Evolutionary conservation across 2,888 invertebrate genomes (phyloP).

Genomic region (Campoplex nolae): DNA sequence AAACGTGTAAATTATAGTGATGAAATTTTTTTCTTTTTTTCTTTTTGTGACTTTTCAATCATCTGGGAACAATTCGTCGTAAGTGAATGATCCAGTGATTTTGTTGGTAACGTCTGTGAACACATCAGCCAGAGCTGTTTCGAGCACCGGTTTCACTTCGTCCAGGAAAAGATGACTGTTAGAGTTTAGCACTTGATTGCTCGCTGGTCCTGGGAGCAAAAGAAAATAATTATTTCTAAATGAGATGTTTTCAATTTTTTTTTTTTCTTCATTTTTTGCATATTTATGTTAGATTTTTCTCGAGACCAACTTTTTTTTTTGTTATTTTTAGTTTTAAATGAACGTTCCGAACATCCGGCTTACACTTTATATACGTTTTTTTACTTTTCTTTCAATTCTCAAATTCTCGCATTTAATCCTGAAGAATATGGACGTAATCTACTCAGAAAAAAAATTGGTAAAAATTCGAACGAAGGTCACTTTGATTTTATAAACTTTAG

Average conservation of each 20-base stretch:
- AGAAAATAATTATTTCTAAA: neutral
- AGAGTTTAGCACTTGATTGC: constrained; percentile 89
- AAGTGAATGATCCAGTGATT: constrained; percentile 89
- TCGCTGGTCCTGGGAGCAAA: constrained; percentile 86
- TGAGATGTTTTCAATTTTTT: too few relatives aligned
- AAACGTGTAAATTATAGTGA: constrained; percentile 41
- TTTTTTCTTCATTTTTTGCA: neutral
- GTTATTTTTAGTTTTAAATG: neutral
- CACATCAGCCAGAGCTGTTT: constrained; percentile 87
- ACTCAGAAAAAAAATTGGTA: neutral
- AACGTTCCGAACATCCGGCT: neutral
- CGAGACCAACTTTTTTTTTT: neutral
- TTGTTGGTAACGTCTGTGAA: constrained; percentile 90
- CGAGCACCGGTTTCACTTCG: constrained; percentile 89
- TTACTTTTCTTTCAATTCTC: neutral
- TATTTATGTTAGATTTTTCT: neutral
- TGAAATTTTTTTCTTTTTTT: constrained; percentile 56
- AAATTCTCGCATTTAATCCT: too few relatives aligned
- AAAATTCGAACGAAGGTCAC: neutral
- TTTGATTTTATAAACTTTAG: neutral
- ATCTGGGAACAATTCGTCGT: constrained; percentile 89
- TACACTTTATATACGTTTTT: neutral
- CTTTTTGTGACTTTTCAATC: constrained; percentile 68
- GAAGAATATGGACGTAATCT: too few relatives aligned
- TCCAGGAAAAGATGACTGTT: constrained; percentile 89